Base-by-base conservation (phyloP, 2,797 vertebrate species). In the Tragelaphus oryx region DNA sequence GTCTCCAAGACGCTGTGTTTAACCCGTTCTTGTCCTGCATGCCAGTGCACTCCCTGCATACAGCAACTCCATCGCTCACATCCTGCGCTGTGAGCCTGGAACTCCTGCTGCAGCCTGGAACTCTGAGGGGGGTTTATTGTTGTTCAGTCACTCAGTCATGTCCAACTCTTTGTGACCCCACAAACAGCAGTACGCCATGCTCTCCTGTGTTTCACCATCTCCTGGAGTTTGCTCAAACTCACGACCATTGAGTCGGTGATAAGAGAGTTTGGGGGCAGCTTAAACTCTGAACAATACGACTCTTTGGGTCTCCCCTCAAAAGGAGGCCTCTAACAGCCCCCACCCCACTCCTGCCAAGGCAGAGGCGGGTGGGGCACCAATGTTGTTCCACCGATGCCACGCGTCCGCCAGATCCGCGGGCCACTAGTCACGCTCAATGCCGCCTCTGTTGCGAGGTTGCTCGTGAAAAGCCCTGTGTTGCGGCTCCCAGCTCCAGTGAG, bases 401-500 rank as follows among this genome's bases (percentile, higher is more conserved):
- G 30, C n/a, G 71, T 60, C 62, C 0, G 0, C 93, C 90, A 89
- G 96, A 83, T 79, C 93, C 2, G 1, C 1, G 5, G 76, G 79
- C 57, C 84, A 90, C 80, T 87, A 92, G 33, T 55, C 87, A 50
- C 5, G 10, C 97, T 97, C 97, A 96, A 76, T 93, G 95, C 81
- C 0, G 50, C 48, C 95, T 97, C 96, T 86, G 96, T 98, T 95
- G 81, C 52, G 44, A 95, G 85, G 55, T 60, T 2, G 0, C 68
- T 91, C 33, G 60, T 98, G 97, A 98, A 98, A 98, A 98, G 95
- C 65, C 84, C 97, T 97, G 97, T 98, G 98, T 98, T 98, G 93
- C 41, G 71, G 60, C 90, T 96, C 93, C 57, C 0, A 0, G 87
- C 96, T 92, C 68, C 89, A 74, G 81, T 14, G 87, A 97, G 79